These are phyloP conservation scores for Lamellibrachia luymesi DNA, from an alignment of 1,140 invertebrate species.

Conservation along the genomic window DNA sequence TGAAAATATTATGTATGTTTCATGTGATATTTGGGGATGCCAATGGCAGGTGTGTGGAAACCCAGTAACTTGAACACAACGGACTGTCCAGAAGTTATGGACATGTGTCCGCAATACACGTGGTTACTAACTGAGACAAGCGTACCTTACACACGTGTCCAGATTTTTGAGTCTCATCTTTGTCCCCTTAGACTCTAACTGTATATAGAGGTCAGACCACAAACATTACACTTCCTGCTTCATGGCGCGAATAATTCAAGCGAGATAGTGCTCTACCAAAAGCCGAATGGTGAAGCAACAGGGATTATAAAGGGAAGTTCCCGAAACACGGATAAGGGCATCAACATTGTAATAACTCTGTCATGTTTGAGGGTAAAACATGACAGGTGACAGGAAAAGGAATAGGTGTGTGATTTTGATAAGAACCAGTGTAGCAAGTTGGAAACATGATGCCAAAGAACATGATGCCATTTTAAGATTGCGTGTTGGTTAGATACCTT, in stretches of 20 bases:
- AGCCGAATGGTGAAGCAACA: not conserved
- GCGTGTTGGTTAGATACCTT: not conserved
- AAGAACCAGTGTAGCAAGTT: not conserved
- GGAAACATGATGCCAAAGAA: not conserved
- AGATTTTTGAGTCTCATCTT: not conserved
- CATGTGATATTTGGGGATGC: too few relatives aligned
- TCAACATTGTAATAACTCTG: not conserved
- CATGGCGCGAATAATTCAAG: not conserved
- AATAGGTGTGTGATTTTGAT: not conserved
- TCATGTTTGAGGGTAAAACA: not conserved
- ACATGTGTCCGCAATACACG: not conserved
- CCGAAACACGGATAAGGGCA: not conserved
- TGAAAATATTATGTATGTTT: too few relatives aligned
- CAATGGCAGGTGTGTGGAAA: not conserved
- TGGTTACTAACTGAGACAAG: too few relatives aligned
- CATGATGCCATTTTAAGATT: not conserved
- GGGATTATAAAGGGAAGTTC: not conserved
- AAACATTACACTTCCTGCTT: not conserved
- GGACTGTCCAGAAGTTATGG: not conserved
- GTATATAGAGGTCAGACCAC: not conserved
- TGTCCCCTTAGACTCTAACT: not conserved
- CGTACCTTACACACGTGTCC: not conserved
- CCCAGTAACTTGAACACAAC: not conserved
- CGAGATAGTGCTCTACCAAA: not conserved
- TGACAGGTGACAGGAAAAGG: not conserved